phyloP scores from a whole-genome alignment of 2,888 invertebrate genomes.

The Cephus rjabovi region DNA sequence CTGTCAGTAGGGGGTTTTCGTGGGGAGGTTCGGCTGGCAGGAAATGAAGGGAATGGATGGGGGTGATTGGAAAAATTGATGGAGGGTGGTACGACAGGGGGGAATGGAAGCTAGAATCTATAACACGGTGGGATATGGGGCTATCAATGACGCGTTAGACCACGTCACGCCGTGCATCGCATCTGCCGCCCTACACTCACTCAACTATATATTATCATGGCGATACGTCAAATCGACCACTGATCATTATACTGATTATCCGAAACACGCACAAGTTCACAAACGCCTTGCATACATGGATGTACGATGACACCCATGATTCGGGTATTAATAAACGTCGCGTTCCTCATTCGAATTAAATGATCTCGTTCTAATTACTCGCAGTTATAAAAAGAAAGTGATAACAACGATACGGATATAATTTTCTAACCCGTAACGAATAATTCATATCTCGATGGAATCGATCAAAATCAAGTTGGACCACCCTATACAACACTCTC shows the following conservation, averaged over 20 bases:
- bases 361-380: background rate
- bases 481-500: background rate
- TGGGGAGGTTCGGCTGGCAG: slow-evolving; percentile 39
- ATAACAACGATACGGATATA: background rate
- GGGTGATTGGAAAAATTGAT: slow-evolving; percentile 65
- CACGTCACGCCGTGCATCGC: slow-evolving; percentile 52
- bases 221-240: slow-evolving; percentile 60
- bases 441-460: no score
- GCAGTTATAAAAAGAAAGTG: background rate
- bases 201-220: slow-evolving; percentile 53
- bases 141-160: slow-evolving; percentile 58
- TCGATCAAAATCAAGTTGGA: background rate
- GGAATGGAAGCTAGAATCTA: slow-evolving; percentile 18
- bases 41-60: slow-evolving; percentile 54
- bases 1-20: slow-evolving; percentile 36
- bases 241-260: slow-evolving; percentile 59
- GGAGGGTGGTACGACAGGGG: slow-evolving; percentile 49
- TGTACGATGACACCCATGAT: slow-evolving; percentile 37
- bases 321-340: slow-evolving; percentile 45
- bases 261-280: slow-evolving; percentile 17
- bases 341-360: background rate
- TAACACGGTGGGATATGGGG: slow-evolving; percentile 21
- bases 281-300: slow-evolving; percentile 17
- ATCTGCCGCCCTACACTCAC: slow-evolving; percentile 52
- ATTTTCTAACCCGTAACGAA: background rate